Evolutionary conservation across 30 jellyfish, hydroid and myxozoan species (phyloP).

Genomic region (Hydractinia echinata): DNA sequence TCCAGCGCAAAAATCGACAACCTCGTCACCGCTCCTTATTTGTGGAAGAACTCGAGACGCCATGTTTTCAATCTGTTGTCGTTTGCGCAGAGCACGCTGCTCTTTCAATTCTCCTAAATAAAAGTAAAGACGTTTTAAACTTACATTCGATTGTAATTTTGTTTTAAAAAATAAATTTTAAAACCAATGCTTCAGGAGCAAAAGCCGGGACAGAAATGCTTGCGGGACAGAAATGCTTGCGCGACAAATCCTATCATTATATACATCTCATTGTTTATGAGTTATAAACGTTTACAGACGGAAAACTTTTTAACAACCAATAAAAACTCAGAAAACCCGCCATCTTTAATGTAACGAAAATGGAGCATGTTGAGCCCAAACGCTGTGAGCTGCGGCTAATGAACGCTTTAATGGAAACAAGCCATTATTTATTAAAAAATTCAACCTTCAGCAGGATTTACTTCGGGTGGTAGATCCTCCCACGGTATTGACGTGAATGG

Average conservation of each 20-base stretch:
- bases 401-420: too few relatives aligned
- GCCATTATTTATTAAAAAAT: not conserved
- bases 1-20: slow-evolving; percentile 93
- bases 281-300: too few relatives aligned
- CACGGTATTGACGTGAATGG: slow-evolving; percentile 31
- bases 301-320: too few relatives aligned
- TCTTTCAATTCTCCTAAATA: slow-evolving; percentile 61
- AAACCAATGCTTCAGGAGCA: not conserved
- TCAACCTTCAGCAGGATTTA: slow-evolving; percentile 61
- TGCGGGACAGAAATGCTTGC: too few relatives aligned
- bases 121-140: not conserved
- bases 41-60: slow-evolving; percentile 31
- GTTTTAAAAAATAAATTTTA: not conserved
- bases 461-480: slow-evolving; percentile 36
- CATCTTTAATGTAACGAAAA: too few relatives aligned
- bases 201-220: not conserved
- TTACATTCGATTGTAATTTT: not conserved
- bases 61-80: slow-evolving; percentile 64
- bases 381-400: too few relatives aligned
- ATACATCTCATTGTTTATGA: too few relatives aligned
- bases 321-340: too few relatives aligned
- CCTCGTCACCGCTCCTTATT: slow-evolving; percentile 41
- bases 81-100: slow-evolving; percentile 58
- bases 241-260: too few relatives aligned
- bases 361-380: too few relatives aligned